Base-by-base conservation (phyloP, 2,888 invertebrate genomes). In the Aphodius granarius region DNA sequence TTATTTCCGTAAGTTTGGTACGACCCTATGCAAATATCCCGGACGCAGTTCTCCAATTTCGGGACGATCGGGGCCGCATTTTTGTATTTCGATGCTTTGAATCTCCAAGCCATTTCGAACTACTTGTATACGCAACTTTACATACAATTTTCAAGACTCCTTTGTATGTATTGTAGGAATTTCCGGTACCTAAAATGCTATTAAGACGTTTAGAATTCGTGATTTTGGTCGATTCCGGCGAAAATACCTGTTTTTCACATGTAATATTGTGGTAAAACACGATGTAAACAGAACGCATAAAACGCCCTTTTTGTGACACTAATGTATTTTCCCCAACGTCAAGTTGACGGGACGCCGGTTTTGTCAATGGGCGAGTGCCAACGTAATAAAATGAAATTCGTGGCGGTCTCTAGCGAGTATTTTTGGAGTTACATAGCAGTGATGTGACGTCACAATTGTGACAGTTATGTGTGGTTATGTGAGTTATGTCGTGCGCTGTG, bases 1-100 rank as follows among this genome's bases (percentile, higher is more conserved):
- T 97, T 97, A 87, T 97, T 97, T 76, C 98, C 97, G 89, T 95
- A 97, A 17, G 97, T 97, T 86, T 96, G 96, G 87, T 97, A 95
- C 43, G 95, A 96, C 22, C 97, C 97, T 76, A 97, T 95, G 83
- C 94, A 94, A 81, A 98, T 92, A 86, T 97, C 97, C 81, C 95
- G 91, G 80, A 93, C 86, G 89, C 94, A 94, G 80, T 95, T 94
- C 90, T 98, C 97, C 77, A 97, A 96, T 86, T 97, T 98, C 63
- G 97, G 97, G 84, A 97, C 94, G 84, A 97, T 97, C 66, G 98
- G 97, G 81, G 96, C 94, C 79, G 98, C 97, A 93, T 98, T 98
- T 91, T 98, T 98, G 89, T 96, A 98, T 88, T 98, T 98, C 79
- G 97, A 97, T 86, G 97, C 96, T 91, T 98, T 97, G 89, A 98